Percentiles rank a stretch among this genome's conserved stretches.
phyloP scores from a whole-genome alignment of 2,797 vertebrate genomes.

The Macrochelys suwanniensis region DNA sequence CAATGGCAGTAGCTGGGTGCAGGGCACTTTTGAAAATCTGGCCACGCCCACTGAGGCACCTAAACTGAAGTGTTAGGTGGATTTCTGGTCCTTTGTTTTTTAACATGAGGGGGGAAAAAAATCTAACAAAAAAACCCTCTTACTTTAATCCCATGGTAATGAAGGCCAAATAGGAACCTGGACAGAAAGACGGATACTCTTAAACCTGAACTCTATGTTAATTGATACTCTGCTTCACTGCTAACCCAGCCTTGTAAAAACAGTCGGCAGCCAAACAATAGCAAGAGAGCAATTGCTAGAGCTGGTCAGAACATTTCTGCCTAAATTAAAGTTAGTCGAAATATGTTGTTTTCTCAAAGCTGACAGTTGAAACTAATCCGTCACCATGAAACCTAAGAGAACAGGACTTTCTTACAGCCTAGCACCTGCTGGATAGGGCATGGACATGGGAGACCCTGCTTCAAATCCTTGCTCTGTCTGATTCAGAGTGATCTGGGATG shows the following conservation, averaged over 20 bases:
- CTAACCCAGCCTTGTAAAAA: not conserved
- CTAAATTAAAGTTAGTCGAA: not conserved
- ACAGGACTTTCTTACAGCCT: not conserved
- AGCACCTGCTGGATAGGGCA: not conserved
- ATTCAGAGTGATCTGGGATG: not conserved
- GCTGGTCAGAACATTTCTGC: not conserved
- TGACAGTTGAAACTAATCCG: too few species aligned
- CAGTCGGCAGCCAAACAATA: not conserved
- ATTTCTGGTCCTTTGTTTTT: not conserved
- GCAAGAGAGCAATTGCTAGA: not conserved
- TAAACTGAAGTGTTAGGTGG: not conserved
- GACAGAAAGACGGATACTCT: not conserved
- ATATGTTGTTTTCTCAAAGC: conserved; percentile 52
- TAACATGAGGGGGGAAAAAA: too few species aligned
- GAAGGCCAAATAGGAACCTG: not conserved
- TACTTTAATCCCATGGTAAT: conserved; percentile 45
- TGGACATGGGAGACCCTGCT: not conserved
- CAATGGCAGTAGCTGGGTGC: not conserved
- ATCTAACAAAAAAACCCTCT: not conserved
- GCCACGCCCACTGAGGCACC: not conserved
- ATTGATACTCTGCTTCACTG: not conserved
- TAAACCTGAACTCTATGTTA: not conserved
- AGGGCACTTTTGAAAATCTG: conserved; percentile 19
- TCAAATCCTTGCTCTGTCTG: not conserved
- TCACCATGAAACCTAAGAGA: too few species aligned